Evolutionary conservation across 2,888 invertebrate species (phyloP).

Genomic region (Teleogryllus oceanicus): DNA sequence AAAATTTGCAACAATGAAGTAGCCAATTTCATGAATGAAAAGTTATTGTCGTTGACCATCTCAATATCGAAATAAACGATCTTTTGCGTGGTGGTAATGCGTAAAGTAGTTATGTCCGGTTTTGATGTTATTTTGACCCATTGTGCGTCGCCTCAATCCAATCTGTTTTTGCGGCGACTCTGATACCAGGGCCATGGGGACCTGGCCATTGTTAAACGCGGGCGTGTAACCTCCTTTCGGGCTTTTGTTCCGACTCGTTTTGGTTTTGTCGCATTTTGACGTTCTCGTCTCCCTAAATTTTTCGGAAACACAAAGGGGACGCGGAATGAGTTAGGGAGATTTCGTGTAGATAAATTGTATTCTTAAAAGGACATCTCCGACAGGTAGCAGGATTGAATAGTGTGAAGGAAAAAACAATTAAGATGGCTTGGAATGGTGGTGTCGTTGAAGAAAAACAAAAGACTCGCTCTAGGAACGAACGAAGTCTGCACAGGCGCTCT

Average conservation of each 20-base stretch:
- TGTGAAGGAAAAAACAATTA: conserved; percentile 19
- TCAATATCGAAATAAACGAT: too few relatives aligned
- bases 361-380: background rate
- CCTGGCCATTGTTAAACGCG: background rate
- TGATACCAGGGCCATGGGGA: background rate
- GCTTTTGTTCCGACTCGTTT: background rate
- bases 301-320: background rate
- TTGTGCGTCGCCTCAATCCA: background rate
- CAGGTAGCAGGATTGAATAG: background rate
- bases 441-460: background rate
- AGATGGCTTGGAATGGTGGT: conserved; percentile 12
- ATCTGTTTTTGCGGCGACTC: background rate
- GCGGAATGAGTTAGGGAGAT: background rate
- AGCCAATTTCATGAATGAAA: too few relatives aligned
- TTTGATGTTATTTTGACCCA: too few relatives aligned
- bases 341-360: conserved; percentile 11
- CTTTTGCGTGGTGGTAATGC: too few relatives aligned
- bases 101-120: too few relatives aligned
- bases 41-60: too few relatives aligned
- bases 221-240: background rate
- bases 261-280: conserved; percentile 7
- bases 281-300: background rate
- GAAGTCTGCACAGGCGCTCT: too few relatives aligned
- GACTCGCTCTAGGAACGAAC: background rate
- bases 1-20: too few relatives aligned